phyloP scores from a whole-genome alignment of 2,888 invertebrate genomes.

The Tanytarsus gracilentus region DNA sequence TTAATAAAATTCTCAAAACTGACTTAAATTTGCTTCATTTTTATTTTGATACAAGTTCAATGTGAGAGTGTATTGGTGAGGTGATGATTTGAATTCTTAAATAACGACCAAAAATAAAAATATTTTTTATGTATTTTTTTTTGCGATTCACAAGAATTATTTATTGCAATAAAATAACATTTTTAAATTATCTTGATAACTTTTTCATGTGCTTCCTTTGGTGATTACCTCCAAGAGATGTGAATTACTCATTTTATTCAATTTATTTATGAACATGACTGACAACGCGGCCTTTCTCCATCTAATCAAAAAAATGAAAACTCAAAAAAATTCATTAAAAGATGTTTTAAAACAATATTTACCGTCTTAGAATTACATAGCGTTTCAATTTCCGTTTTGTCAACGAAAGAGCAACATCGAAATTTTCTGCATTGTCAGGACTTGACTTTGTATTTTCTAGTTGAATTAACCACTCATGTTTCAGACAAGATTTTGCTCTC shows the following conservation, averaged over 20 bases:
- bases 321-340: not conserved
- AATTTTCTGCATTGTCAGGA: too few species aligned
- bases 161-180: too few species aligned
- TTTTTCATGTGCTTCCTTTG: too few species aligned
- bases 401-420: conserved; percentile 58
- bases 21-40: too few species aligned
- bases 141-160: too few species aligned
- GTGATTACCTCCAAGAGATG: not conserved
- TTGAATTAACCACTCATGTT: conserved; percentile 64
- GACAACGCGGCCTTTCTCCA: conserved; percentile 18
- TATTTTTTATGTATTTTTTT: too few species aligned
- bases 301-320: not conserved
- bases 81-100: too few species aligned
- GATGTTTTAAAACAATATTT: not conserved
- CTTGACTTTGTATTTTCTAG: conserved; percentile 47
- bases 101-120: too few species aligned
- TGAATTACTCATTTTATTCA: conserved; percentile 12
- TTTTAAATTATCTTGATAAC: too few species aligned
- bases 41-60: too few species aligned
- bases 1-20: too few species aligned
- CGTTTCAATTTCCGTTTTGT: conserved; percentile 73
- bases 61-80: too few species aligned
- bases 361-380: conserved; percentile 56
- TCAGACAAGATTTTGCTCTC: conserved; percentile 58
- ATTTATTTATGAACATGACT: conserved; percentile 14